These are phyloP conservation scores for Cherax destructor DNA, from an alignment of 1,140 invertebrate species.

Conservation along the genomic window DNA sequence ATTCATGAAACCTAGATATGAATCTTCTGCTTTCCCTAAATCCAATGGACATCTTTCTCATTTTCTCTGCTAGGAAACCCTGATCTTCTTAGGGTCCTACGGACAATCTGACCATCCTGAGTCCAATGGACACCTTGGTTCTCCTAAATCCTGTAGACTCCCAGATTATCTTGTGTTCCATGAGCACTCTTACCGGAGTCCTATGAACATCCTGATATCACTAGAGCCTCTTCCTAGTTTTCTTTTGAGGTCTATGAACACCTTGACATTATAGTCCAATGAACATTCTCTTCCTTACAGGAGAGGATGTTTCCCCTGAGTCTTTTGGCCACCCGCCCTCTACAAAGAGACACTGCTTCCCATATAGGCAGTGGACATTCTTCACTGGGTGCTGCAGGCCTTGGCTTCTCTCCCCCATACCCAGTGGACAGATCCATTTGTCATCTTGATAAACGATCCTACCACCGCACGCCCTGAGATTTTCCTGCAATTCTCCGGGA, in stretches of 20 bases:
- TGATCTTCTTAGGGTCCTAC: no score
- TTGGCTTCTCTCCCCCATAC: constrained; percentile 12
- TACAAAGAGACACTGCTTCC: not conserved
- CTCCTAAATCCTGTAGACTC: no score
- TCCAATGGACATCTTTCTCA: no score
- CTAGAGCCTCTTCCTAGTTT: no score
- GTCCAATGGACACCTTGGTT: no score
- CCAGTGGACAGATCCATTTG: constrained; percentile 49
- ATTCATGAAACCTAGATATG: no score
- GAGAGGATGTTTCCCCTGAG: not conserved
- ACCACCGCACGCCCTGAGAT: constrained; percentile 49
- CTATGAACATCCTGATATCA: no score
- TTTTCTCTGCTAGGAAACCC: no score
- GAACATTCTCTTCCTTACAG: not conserved
- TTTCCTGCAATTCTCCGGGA: constrained; percentile 27
- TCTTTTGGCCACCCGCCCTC: not conserved
- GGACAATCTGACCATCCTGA: no score
- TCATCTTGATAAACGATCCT: constrained; percentile 54
- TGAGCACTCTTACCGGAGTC: no score
- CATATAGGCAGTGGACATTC: not conserved
- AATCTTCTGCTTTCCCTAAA: no score
- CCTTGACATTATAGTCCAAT: not conserved
- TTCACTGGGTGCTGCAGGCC: not conserved
- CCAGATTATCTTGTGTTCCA: no score
- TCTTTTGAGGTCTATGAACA: not conserved